Evolutionary conservation across 2,797 vertebrate genomes (phyloP), one percentile per base, ranked within the genome.

Genomic region (Hozukius guyotensis): DNA sequence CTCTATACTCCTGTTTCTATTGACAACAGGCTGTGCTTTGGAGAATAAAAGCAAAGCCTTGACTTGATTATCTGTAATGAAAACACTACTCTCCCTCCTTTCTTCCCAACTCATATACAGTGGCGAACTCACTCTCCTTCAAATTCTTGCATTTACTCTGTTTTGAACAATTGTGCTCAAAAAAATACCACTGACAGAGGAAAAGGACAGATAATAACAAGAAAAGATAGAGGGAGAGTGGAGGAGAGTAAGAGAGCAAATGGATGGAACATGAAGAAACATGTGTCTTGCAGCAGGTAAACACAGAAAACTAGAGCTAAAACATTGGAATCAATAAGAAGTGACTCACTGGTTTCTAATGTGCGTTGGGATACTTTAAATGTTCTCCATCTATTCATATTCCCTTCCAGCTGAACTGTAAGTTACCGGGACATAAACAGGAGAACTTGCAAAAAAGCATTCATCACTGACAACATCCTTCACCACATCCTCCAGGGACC

Each of bases 61-160:
- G 78, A 78, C 77, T 88, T 87, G 78, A 79, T 85, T 80, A 84
- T 78, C 75, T 79, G 32, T 77, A 84, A 87, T 89, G 77, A 87
- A 93, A 86, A 88, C 55, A 85, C 46, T 60, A 72, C 67, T 76
- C 62, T 77, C 14, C 11, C 22, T 80, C 36, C 56, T 62, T 61
- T 75, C 27, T 61, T 76, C 20, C 61, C 12, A 72, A 53, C 66
- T 63, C 69, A 11, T 6, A 69, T 46, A 68, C n/a, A 60, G 46
- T 25, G 20, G 8, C 24, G 4, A 22, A 53, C 38, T 64, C 32
- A 20, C 56, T 78, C 38, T 3, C 5, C 42, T 69, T 60, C 16
- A 61, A 24, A 57, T 34, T 70, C 42, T 62, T 72, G 27, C 31
- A 63, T 66, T 72, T 32, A 36, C 56, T 59, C 42, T 0, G 27